Base-by-base conservation (phyloP, 2,797 vertebrate species). In the Malacoraja senta region DNA sequence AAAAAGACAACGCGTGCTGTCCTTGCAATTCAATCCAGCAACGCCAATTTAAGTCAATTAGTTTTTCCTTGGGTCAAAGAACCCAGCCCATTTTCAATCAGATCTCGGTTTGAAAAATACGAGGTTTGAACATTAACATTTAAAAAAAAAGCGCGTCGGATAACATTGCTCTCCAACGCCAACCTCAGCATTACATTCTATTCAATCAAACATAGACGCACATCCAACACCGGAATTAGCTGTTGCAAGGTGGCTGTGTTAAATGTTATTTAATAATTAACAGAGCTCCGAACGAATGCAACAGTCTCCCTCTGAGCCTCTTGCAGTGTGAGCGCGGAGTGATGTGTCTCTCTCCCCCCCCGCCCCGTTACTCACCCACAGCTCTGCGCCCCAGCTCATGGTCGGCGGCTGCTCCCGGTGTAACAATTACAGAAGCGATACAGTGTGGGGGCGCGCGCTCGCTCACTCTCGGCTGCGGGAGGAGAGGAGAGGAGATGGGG, bases 311-410 rank as follows among this genome's bases (percentile, higher is more conserved):
- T 3, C 81, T 0, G 44, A 53, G 44, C 44, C 44, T 53, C 44
- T 53, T 53, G 44, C 44, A 53, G 44, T 53, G 44, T 53, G 44
- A 53, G 44, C 44, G 44, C 4, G 44, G 44, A 53, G 44, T 53
- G 44, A 53, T 53, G 44, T 53, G 4, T 2, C 44, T 0, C 84
- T 93, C 94, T 93, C 0, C 88, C 93, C 91, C 8, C 1, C 24
- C 24, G 10, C 0, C 2, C 78, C 1, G 84, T 63, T 94, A 95
- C 96, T 97, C 94, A 97, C 96, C 96, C 96, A 97, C 93, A 97
- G 96, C 95, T 96, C 96, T 63, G 95, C 94, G 93, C 96, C 96
- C 96, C 96, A 96, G 95, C 96, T 96, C 96, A 97, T 97, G 96
- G 95, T 95, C 38, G 17, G 44, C 71, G 71, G 26, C 21, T 71